These are phyloP conservation scores for Epinephelus fuscoguttatus DNA, from an alignment of 2,113 vertebrate species.

Conservation along the genomic window DNA sequence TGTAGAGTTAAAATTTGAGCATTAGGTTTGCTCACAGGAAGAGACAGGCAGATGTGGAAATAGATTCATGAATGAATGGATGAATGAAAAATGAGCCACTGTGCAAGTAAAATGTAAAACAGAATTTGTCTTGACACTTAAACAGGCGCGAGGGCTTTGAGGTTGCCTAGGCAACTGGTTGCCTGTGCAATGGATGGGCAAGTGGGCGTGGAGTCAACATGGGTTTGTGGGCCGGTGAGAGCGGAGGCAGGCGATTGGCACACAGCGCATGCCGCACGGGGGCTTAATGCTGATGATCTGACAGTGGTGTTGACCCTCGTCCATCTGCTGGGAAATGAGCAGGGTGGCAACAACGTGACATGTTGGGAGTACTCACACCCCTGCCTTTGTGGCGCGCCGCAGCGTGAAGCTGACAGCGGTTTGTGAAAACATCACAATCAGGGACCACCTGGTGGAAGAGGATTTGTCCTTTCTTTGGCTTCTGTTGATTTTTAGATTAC, in stretches of 20 bases:
- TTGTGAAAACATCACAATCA: conserved; percentile 40
- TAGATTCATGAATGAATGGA: conserved; percentile 56
- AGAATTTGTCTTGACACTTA: conserved; percentile 69
- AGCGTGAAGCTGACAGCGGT: conserved; percentile 25
- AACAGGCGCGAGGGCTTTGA: conserved; percentile 76
- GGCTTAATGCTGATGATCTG: conserved; percentile 43
- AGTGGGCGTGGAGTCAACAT: conserved; percentile 79
- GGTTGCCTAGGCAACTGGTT: conserved; percentile 88
- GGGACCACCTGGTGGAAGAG: conserved; percentile 27
- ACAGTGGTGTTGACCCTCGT: conserved; percentile 53
- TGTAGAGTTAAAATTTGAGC: conserved; percentile 18
- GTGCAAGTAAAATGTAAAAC: conserved; percentile 66
- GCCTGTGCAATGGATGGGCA: conserved; percentile 72
- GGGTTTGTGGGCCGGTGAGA: conserved; percentile 77
- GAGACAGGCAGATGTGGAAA: conserved; percentile 39
- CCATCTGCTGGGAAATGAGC: conserved; percentile 61
- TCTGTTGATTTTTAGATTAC: conserved; percentile 15
- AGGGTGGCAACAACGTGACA: conserved; percentile 46
- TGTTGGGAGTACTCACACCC: conserved; percentile 21
- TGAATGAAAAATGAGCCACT: conserved; percentile 57
- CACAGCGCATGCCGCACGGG: conserved; percentile 46
- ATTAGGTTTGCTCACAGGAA: conserved; percentile 22
- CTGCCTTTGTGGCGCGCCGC: conserved; percentile 25
- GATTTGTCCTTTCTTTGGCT: conserved; percentile 3
- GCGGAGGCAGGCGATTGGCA: conserved; percentile 76